phyloP scores from a whole-genome alignment of 2,113 vertebrate genomes.

The Eupsittula cactorum region DNA sequence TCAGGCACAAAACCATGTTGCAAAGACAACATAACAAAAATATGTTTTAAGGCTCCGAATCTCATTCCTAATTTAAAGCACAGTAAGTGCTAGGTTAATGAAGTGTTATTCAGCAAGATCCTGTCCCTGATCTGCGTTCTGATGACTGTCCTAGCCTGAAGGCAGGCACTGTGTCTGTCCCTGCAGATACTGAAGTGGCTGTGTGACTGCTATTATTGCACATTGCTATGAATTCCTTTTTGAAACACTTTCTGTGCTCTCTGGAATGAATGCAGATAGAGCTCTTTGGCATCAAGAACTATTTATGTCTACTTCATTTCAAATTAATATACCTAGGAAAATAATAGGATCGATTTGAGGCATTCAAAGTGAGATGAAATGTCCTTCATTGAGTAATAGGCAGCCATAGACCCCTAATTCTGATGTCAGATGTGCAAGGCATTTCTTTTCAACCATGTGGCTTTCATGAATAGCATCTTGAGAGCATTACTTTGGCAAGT shows the following conservation, averaged over 20 bases:
- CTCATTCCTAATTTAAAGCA: background rate
- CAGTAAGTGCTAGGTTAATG: background rate
- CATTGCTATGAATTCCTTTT: background rate
- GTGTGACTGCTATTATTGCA: background rate
- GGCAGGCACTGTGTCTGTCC: background rate
- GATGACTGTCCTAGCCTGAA: background rate
- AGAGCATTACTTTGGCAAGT: background rate
- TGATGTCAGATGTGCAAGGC: background rate
- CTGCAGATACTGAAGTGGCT: background rate
- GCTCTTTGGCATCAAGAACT: background rate
- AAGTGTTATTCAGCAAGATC: background rate
- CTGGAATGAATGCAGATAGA: background rate
- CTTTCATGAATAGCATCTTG: background rate
- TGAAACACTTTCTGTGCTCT: background rate
- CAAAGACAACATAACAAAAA: background rate
- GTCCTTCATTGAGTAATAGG: background rate
- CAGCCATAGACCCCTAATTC: background rate
- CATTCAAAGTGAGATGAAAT: background rate
- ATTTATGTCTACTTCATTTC: background rate
- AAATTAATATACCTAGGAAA: background rate
- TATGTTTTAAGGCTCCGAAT: background rate
- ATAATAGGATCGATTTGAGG: background rate
- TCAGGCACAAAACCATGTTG: background rate
- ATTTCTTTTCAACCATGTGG: background rate
- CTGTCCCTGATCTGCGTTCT: background rate